phyloP scores from a whole-genome alignment of 2,888 invertebrate genomes.

The Drosophila pullipes region DNA sequence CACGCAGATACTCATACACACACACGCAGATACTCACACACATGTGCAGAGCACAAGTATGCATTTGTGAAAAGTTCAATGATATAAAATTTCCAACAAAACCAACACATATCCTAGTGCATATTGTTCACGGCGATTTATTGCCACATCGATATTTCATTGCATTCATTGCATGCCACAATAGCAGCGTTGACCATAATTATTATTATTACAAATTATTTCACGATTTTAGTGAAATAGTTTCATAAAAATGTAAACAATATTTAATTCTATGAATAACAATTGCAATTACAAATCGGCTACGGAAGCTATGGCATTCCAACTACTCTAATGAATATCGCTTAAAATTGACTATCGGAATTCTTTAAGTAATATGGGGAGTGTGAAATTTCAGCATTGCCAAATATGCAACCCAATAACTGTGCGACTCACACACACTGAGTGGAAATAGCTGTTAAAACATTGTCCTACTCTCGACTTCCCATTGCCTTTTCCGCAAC shows the following conservation, averaged over 20 bases:
- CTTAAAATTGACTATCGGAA: slow-evolving; percentile 5
- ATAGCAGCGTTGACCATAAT: neutral
- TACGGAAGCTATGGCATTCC: neutral
- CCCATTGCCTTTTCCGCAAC: neutral
- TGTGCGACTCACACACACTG: neutral
- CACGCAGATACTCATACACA: neutral
- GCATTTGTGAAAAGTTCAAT: slow-evolving; percentile 39
- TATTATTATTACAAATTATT: neutral
- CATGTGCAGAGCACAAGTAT: slow-evolving; percentile 1
- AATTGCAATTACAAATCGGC: neutral
- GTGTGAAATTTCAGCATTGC: slow-evolving; percentile 16
- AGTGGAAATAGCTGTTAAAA: slow-evolving; percentile 19
- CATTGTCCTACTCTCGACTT: neutral
- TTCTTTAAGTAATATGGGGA: neutral
- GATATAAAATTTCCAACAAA: slow-evolving; percentile 29
- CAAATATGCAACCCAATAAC: slow-evolving; percentile 12
- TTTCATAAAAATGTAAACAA: neutral
- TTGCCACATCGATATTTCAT: slow-evolving; percentile 29
- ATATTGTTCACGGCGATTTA: slow-evolving; percentile 52
- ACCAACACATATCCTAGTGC: slow-evolving; percentile 36
- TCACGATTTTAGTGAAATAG: no score
- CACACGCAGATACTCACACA: slow-evolving; percentile 5
- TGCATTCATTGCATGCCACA: slow-evolving; percentile 33
- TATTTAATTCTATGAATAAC: neutral
- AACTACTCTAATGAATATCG: slow-evolving; percentile 5